A percentile compares a stretch with the other conserved stretches of the same genome.
Conservation (phyloP, 2,888 invertebrate species). For the Hirtodrosophila alboralis region DNA sequence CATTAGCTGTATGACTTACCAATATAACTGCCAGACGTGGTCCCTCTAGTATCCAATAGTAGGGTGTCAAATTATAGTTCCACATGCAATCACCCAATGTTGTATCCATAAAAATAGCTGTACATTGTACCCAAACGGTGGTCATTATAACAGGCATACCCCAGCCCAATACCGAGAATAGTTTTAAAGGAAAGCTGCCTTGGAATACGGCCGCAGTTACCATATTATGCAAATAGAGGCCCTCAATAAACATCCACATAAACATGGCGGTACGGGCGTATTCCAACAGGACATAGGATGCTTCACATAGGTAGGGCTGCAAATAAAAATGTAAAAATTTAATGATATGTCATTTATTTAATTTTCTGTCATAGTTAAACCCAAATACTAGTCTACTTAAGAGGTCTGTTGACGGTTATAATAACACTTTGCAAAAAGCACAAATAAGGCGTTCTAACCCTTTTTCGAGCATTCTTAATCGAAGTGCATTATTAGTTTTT, state of each 20-base stretch:
- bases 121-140: conserved; percentile 88
- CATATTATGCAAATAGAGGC: conserved; percentile 93
- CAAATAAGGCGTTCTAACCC: too few species aligned
- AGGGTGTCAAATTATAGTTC: conserved; percentile 91
- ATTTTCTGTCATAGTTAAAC: too few species aligned
- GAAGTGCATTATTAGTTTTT: too few species aligned
- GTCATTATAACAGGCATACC: conserved; percentile 89
- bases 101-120: conserved; percentile 85
- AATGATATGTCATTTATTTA: too few species aligned
- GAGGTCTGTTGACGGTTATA: too few species aligned
- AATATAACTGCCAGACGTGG: conserved; percentile 91
- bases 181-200: conserved; percentile 85
- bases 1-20: conserved; percentile 86
- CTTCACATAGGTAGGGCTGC: conserved; percentile 92
- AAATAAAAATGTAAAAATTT: background rate
- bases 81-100: conserved; percentile 88
- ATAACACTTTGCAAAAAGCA: too few species aligned
- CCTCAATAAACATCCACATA: conserved; percentile 99
- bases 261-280: conserved; percentile 96
- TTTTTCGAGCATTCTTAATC: too few species aligned
- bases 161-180: conserved; percentile 90
- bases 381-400: too few species aligned
- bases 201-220: conserved; percentile 91
- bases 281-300: conserved; percentile 91
- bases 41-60: conserved; percentile 96